Conservation (phyloP, 2,113 vertebrate genomes). For the Arothron firmamentum region DNA sequence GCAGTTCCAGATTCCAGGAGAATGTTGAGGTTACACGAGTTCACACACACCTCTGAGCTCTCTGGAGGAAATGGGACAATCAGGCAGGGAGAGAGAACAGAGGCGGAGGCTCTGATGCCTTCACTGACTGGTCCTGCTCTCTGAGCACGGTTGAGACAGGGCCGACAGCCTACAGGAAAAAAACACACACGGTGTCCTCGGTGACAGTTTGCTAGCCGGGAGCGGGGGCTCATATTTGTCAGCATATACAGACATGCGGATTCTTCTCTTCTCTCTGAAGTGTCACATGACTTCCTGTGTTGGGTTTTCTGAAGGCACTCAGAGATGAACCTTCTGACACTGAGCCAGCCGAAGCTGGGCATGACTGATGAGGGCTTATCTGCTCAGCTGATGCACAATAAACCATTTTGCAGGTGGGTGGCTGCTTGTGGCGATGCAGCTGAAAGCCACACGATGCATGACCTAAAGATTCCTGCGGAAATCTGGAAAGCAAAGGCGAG, state of each 20-base stretch:
- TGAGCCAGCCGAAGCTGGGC: conserved; percentile 16
- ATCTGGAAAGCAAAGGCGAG: too few relatives aligned
- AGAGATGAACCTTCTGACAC: conserved; percentile 3
- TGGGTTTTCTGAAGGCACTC: neutral
- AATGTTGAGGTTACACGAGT: neutral
- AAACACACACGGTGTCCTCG: neutral
- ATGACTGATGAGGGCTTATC: conserved; percentile 23
- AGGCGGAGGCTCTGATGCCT: conserved; percentile 6
- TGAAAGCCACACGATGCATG: neutral
- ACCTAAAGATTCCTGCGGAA: neutral
- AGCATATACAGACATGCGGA: neutral
- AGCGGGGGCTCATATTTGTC: neutral
- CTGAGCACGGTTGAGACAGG: neutral
- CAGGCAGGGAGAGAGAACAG: neutral
- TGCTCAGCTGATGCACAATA: conserved; percentile 5
- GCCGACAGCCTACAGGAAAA: neutral
- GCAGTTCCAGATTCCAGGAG: neutral
- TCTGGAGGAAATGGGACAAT: conserved; percentile 19
- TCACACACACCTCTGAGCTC: conserved; percentile 6
- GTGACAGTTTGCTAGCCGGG: neutral
- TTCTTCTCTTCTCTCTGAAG: neutral
- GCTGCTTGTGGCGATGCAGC: conserved; percentile 5
- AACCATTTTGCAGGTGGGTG: conserved; percentile 24
- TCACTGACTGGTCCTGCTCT: neutral
- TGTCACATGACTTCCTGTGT: neutral